Evolutionary conservation across 2,113 vertebrate genomes (phyloP).

Genomic region (Notiomystis cincta): DNA sequence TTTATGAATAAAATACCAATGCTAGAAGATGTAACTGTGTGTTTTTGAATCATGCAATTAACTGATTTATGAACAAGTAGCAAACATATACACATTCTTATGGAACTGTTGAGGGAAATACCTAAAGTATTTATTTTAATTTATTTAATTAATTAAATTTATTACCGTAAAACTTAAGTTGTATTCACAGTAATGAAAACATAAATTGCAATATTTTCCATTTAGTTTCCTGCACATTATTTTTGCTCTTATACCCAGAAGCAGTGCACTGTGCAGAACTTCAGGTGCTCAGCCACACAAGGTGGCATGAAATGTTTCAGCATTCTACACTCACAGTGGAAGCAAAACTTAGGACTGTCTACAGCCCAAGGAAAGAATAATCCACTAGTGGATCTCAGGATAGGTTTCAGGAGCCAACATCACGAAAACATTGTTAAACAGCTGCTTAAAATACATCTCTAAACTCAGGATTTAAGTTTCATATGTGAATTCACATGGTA

Average conservation of each 20-base stretch:
- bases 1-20: not conserved
- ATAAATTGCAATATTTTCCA: not conserved
- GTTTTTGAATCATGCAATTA: not conserved
- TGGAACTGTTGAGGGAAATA: not conserved
- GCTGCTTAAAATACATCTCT: not conserved
- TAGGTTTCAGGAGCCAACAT: not conserved
- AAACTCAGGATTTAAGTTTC: not conserved
- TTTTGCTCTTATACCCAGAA: not conserved
- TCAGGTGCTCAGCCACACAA: not conserved
- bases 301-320: not conserved
- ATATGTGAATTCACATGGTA: not conserved
- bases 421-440: not conserved
- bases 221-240: not conserved
- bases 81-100: not conserved
- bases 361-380: not conserved
- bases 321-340: not conserved
- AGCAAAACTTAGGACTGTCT: not conserved
- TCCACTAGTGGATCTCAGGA: not conserved
- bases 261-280: not conserved
- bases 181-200: not conserved
- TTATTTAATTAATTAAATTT: not conserved
- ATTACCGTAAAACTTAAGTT: not conserved
- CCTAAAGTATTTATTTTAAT: not conserved
- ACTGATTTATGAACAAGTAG: not conserved
- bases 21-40: not conserved